A percentile compares a stretch with the other conserved stretches of the same genome.
Evolutionary conservation across 2,797 vertebrate species (phyloP).

Genomic region (Bovichtus diacanthus): DNA sequence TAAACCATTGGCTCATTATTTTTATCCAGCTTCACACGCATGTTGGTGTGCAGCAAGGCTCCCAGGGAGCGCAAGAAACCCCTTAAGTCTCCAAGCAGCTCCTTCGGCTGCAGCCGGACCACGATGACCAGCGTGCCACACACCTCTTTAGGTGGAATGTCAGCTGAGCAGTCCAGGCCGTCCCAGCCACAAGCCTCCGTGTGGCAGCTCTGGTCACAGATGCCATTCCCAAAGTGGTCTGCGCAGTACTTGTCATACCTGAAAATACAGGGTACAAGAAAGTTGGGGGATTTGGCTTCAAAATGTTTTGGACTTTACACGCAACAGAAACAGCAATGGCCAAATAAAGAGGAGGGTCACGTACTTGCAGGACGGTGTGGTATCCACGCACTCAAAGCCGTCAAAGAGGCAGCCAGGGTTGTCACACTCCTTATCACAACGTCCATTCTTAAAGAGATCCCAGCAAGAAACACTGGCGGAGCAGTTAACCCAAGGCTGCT

Average conservation of each 20-base stretch:
- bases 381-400: constrained; percentile 89
- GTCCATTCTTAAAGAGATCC: constrained; percentile 87
- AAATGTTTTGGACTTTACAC: neutral
- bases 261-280: constrained; percentile 54
- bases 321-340: neutral
- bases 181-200: constrained; percentile 95
- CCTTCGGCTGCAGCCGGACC: constrained; percentile 91
- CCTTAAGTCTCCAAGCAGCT: constrained; percentile 88
- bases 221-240: constrained; percentile 90
- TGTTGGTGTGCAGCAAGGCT: constrained; percentile 90
- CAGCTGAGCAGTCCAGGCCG: constrained; percentile 89
- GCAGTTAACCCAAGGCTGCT: constrained; percentile 91
- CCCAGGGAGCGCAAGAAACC: constrained; percentile 92
- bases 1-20: constrained; percentile 89
- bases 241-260: constrained; percentile 94
- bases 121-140: constrained; percentile 91
- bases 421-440: constrained; percentile 85
- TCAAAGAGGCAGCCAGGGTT: constrained; percentile 86
- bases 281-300: constrained; percentile 8
- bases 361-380: constrained; percentile 88
- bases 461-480: constrained; percentile 86
- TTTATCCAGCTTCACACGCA: constrained; percentile 87
- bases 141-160: constrained; percentile 84
- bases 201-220: constrained; percentile 93
- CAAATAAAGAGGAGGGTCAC: constrained; percentile 45